These are phyloP conservation scores for Hydrozoanthus tunicans DNA, from an alignment of 64 coral and sea anemone genomes.

Conservation along the genomic window DNA sequence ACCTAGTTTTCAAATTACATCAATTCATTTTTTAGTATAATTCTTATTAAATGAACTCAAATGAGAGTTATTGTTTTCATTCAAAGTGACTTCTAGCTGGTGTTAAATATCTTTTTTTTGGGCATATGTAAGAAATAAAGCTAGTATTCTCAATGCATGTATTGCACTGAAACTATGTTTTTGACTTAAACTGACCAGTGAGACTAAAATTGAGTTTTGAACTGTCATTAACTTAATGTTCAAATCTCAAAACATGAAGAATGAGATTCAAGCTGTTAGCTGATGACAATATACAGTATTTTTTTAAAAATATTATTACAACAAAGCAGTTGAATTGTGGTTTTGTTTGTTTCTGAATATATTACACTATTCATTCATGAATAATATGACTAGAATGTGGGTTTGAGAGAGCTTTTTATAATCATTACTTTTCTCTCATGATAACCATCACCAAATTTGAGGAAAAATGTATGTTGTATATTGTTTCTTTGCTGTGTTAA, in stretches of 20 bases:
- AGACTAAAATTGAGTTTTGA: too few species aligned
- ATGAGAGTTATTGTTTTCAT: not conserved
- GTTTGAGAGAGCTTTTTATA: conserved; percentile 10
- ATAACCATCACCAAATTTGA: not conserved
- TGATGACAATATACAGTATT: not conserved
- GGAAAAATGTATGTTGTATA: not conserved
- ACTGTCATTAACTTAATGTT: too few species aligned
- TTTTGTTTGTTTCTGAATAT: not conserved
- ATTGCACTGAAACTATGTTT: too few species aligned
- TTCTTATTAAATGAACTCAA: not conserved
- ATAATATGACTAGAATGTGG: not conserved
- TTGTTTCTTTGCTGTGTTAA: conserved; percentile 15
- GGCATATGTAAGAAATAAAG: too few species aligned
- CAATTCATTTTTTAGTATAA: not conserved
- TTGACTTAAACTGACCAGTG: too few species aligned
- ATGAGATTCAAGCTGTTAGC: not conserved
- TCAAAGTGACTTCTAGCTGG: not conserved
- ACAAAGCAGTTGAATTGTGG: not conserved
- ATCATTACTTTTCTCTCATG: not conserved
- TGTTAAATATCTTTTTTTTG: too few species aligned
- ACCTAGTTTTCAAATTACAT: not conserved
- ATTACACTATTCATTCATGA: conserved; percentile 14
- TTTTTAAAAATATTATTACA: not conserved
- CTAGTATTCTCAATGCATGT: too few species aligned
- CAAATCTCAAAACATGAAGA: too few species aligned